phyloP scores from a whole-genome alignment of 2,888 invertebrate species.

The Achlya flavicornis region DNA sequence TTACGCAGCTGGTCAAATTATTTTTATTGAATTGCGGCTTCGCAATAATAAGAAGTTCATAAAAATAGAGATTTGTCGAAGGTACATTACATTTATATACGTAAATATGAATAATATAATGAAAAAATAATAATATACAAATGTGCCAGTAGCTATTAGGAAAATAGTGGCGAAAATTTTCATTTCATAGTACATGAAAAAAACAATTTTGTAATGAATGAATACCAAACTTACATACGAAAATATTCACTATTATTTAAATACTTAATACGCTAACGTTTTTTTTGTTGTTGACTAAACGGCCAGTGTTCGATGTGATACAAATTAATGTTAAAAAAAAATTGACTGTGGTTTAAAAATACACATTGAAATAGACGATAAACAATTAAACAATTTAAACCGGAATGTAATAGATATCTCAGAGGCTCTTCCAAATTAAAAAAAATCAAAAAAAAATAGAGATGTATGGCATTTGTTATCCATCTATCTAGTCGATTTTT shows the following conservation, averaged over 20 bases:
- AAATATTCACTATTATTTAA: slow-evolving; percentile 64
- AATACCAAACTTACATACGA: slow-evolving; percentile 59
- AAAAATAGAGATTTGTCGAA: neutral
- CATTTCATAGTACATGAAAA: slow-evolving; percentile 5
- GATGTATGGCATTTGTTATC: too few species aligned
- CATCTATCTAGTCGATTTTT: too few species aligned
- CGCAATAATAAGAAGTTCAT: neutral
- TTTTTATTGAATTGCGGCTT: too few species aligned
- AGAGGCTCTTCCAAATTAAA: slow-evolving; percentile 9
- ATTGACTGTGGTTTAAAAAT: slow-evolving; percentile 36
- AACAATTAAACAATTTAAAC: slow-evolving; percentile 49
- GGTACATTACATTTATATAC: slow-evolving; percentile 21
- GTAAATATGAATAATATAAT: slow-evolving; percentile 32
- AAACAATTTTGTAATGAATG: slow-evolving; percentile 33
- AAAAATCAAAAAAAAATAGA: too few species aligned
- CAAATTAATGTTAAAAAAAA: slow-evolving; percentile 29
- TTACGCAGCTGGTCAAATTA: too few species aligned
- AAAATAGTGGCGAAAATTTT: slow-evolving; percentile 41
- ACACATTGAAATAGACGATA: slow-evolving; percentile 47
- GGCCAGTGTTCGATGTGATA: slow-evolving; percentile 77
- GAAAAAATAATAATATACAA: slow-evolving; percentile 28
- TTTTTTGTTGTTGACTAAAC: slow-evolving; percentile 65
- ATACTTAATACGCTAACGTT: slow-evolving; percentile 72
- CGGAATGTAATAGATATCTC: slow-evolving; percentile 24
- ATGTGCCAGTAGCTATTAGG: slow-evolving; percentile 58